Evolutionary conservation across 2,113 vertebrate species (phyloP), one percentile per base, ranked within the genome.

Genomic region (Hoplias malabaricus): DNA sequence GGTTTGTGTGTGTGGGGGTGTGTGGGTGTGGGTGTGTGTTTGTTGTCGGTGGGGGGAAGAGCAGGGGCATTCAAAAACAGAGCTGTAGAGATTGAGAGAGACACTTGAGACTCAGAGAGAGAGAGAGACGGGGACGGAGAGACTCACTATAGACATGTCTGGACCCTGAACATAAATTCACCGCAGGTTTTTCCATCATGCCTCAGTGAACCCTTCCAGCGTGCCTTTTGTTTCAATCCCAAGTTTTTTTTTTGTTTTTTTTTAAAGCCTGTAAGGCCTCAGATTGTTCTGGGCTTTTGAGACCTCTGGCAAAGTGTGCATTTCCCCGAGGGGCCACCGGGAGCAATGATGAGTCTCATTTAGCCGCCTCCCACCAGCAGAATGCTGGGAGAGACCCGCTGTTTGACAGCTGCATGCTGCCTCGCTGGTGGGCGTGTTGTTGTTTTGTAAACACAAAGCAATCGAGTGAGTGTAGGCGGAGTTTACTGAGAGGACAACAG

Each of bases 231-330:
- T 88, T 91, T 88, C 69, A 86, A 78, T 83, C 68, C 1, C 70
- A 86, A 84, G 79, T 79, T 21, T 84, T 81, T 88, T 89, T 86
- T 78, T 76, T 83, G 79, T 79, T 21, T 84, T 81, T 88, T 89
- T 86, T 78, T 76, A 85, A 82, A 68, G 84, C 85, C 72, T 73
- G 75, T 69, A 48, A 80, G 71, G 59, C 72, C 63, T 61, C 57
- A 87, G 81, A 89, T 90, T 91, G 87, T 87, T 88, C 79, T 73
- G 90, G 88, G 90, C 89, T 86, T 90, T 89, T 83, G 89, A 91
- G 89, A 90, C 88, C 82, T 84, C 81, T 72, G 40, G 83, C 81
- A 84, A n/a, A 75, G 84, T 73, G 50, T 61, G 25, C 70, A 27
- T 9, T 57, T 66, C 48, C 75, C 75, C 25, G 75, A 82, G 87